Evolutionary conservation across 2,797 vertebrate genomes (phyloP).

Genomic region (Pseudopleuronectes americanus): DNA sequence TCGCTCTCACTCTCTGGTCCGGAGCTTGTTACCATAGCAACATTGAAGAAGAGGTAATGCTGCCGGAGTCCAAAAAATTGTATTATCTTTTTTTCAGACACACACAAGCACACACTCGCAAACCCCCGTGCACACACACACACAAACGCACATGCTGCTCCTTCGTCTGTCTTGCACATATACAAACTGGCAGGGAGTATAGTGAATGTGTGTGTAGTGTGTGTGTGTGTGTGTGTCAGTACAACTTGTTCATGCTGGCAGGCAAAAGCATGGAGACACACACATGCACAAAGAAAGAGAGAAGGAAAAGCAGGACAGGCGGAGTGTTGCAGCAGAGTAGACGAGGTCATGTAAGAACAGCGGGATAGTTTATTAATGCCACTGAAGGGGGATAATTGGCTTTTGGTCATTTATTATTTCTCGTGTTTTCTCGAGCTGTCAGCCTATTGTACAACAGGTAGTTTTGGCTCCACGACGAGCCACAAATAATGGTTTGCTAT

Average conservation of each 20-base stretch:
- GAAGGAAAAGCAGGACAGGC: conserved; percentile 65
- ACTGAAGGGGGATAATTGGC: conserved; percentile 56
- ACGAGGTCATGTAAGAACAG: conserved; percentile 72
- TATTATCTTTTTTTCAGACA: conserved; percentile 80
- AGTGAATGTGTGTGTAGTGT: conserved; percentile 20
- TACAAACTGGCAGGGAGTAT: conserved; percentile 61
- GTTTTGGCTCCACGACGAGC: conserved; percentile 36
- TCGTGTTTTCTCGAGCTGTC: conserved; percentile 45
- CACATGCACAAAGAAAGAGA: conserved; percentile 34
- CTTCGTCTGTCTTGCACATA: conserved; percentile 59
- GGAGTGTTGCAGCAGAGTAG: conserved; percentile 65
- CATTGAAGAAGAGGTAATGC: conserved; percentile 80
- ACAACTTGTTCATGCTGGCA: conserved; percentile 76
- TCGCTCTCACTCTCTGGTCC: conserved; percentile 77
- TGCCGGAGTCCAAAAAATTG: conserved; percentile 81
- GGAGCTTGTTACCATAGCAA: conserved; percentile 82
- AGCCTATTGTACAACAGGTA: conserved; percentile 64
- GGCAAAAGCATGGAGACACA: conserved; percentile 63
- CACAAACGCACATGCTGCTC: conserved; percentile 30
- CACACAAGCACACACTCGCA: conserved; percentile 8
- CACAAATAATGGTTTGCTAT: conserved; percentile 39
- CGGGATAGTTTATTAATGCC: conserved; percentile 65
- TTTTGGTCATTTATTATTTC: conserved; percentile 68
- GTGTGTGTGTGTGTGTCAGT: conserved; percentile 59
- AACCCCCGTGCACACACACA: conserved; percentile 5